These are phyloP conservation scores for Nettapus auritus DNA, from an alignment of 2,113 vertebrate species.

Conservation along the genomic window DNA sequence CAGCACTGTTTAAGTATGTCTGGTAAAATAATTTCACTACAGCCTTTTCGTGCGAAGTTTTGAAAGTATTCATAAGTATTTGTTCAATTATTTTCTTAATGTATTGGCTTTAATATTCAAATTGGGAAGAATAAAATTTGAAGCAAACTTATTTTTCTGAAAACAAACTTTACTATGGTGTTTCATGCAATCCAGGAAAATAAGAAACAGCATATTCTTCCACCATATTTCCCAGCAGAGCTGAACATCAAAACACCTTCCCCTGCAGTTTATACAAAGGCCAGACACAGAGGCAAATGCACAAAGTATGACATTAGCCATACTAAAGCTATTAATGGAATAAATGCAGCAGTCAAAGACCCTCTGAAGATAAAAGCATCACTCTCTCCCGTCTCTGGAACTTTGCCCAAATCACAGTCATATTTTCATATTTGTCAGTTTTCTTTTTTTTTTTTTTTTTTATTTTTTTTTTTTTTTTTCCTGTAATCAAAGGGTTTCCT, in stretches of 20 bases:
- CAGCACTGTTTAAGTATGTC: neutral
- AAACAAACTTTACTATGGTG: neutral
- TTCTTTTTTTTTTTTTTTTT: neutral
- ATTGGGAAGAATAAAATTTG: neutral
- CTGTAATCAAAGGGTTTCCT: conserved; percentile 72
- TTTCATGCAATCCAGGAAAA: neutral
- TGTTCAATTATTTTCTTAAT: neutral
- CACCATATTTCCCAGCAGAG: neutral
- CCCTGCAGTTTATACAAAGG: conserved; percentile 35
- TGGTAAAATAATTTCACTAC: neutral
- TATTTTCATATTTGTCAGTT: conserved; percentile 73
- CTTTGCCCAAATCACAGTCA: conserved; percentile 72
- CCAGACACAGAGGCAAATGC: conserved; percentile 46
- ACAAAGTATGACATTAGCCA: conserved; percentile 55
- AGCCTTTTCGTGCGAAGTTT: neutral
- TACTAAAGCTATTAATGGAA: conserved; percentile 69
- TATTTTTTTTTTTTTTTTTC: neutral
- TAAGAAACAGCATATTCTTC: neutral
- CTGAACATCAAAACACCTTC: conserved; percentile 50
- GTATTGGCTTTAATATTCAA: neutral
- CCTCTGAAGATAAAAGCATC: conserved; percentile 75
- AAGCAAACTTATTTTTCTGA: neutral
- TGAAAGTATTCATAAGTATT: neutral
- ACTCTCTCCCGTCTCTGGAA: conserved; percentile 71
- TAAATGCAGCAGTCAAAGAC: conserved; percentile 73